Conservation (phyloP, 2,113 vertebrate species). For the Pelmatolapia mariae region DNA sequence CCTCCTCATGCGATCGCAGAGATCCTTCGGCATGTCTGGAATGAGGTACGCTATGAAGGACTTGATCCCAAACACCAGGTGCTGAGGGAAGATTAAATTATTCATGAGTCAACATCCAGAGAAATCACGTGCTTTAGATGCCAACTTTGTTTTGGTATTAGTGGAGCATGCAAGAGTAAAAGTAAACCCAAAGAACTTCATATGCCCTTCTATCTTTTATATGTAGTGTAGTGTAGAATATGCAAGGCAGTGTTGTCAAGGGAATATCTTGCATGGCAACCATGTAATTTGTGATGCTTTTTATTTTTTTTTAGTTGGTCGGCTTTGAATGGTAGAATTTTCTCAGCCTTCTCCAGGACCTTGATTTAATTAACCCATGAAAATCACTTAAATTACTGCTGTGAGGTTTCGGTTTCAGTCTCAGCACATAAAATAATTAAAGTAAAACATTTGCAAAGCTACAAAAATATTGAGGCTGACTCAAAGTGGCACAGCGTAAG, state of each 20-base stretch:
- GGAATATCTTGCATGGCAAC: not conserved
- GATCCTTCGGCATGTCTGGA: slow-evolving; percentile 95
- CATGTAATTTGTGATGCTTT: not conserved
- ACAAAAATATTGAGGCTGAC: not conserved
- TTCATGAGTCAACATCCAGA: not conserved
- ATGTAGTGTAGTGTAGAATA: not conserved
- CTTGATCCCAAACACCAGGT: slow-evolving; percentile 97
- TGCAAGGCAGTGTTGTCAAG: not conserved
- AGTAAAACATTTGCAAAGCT: not conserved
- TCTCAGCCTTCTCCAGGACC: not conserved
- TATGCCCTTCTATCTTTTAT: not conserved
- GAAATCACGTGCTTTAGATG: not conserved
- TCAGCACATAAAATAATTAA: not conserved
- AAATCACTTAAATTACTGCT: not conserved
- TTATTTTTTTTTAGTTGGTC: not conserved
- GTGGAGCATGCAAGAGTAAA: not conserved
- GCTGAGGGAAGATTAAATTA: slow-evolving; percentile 70
- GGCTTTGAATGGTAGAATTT: not conserved
- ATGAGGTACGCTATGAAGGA: slow-evolving; percentile 98
- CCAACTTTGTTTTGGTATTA: not conserved
- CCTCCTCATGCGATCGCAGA: slow-evolving; percentile 94
- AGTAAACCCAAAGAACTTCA: not conserved
- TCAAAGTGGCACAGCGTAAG: not conserved
- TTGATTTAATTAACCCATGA: not conserved
- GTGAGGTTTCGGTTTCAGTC: not conserved